A percentile compares a stretch with the other conserved stretches of the same genome.
phyloP scores from a whole-genome alignment of 2,113 vertebrate genomes.

The Pteropus alecto region DNA sequence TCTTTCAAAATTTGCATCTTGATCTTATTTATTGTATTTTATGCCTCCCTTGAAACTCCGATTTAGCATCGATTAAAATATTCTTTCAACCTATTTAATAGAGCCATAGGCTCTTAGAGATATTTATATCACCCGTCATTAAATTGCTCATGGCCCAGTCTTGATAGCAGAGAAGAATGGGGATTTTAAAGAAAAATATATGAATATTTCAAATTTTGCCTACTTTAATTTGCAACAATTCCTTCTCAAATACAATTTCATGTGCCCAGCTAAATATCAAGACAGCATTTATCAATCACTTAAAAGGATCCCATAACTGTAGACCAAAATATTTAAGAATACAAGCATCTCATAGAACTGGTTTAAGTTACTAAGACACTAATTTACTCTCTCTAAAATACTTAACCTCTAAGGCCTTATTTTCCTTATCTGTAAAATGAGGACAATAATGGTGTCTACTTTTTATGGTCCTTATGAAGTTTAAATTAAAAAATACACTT shows the following conservation, averaged over 20 bases:
- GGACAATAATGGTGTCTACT: neutral
- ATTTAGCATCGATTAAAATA: neutral
- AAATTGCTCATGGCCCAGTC: neutral
- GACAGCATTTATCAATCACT: neutral
- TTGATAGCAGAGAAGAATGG: neutral
- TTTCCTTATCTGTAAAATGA: neutral
- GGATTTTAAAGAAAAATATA: neutral
- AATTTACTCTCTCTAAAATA: neutral
- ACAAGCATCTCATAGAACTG: neutral
- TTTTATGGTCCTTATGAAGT: neutral
- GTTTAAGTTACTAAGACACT: neutral
- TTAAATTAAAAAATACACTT: conserved; percentile 15
- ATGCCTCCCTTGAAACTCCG: neutral
- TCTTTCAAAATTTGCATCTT: neutral
- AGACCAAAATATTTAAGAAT: neutral
- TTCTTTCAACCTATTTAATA: neutral
- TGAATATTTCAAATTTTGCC: neutral
- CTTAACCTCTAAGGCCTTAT: neutral
- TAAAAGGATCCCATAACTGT: neutral
- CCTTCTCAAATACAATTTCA: neutral
- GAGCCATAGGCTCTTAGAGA: neutral
- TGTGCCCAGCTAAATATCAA: neutral
- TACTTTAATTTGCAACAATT: neutral
- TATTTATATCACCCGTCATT: neutral
- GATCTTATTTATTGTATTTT: neutral